These are phyloP conservation scores for Cryptoleucopteryx plumbea DNA, from an alignment of 2,113 vertebrate species.

Conservation along the genomic window DNA sequence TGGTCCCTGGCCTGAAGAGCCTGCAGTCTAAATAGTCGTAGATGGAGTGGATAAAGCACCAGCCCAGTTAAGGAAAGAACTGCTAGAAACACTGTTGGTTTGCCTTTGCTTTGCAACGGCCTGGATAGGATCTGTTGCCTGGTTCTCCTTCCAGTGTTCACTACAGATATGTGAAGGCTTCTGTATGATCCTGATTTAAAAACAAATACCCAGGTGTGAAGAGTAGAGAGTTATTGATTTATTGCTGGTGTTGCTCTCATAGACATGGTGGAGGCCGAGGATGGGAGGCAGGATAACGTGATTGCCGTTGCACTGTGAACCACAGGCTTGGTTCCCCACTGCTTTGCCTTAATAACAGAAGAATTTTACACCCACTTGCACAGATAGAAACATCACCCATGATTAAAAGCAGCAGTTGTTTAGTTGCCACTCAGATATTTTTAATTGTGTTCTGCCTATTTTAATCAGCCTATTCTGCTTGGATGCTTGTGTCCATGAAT, in stretches of 20 bases:
- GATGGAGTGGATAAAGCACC: conserved; percentile 17
- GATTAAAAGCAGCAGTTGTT: conserved; percentile 39
- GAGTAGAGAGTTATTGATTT: neutral
- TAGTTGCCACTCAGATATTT: neutral
- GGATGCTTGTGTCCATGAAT: neutral
- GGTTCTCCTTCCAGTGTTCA: neutral
- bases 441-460: neutral
- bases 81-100: neutral
- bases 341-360: neutral
- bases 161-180: neutral
- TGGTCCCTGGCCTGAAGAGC: conserved; percentile 37
- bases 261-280: neutral
- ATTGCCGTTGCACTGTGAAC: neutral
- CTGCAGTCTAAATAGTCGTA: conserved; percentile 10
- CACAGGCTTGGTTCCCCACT: neutral
- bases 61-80: neutral
- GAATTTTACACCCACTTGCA: conserved; percentile 25
- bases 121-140: neutral
- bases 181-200: neutral
- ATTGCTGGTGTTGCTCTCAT: neutral
- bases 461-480: neutral
- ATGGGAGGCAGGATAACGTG: neutral
- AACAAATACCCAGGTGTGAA: neutral
- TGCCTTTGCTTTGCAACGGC: neutral
- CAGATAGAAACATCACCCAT: neutral